Conservation (phyloP, 2,888 invertebrate genomes). For the Ophonus ardosiacus region DNA sequence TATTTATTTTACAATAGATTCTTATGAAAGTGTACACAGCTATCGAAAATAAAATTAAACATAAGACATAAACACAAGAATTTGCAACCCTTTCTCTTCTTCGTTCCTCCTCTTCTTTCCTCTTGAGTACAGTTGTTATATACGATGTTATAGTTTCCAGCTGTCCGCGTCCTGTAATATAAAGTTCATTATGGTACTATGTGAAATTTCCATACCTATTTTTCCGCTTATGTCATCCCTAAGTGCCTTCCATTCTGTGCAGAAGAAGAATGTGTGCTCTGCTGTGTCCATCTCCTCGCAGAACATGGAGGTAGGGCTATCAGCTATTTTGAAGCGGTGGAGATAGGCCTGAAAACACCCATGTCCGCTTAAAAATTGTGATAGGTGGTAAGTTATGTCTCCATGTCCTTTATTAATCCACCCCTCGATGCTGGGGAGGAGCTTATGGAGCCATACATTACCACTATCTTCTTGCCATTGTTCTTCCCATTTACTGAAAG, state of each 20-base stretch:
- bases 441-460: background rate
- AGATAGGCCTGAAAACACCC: slow-evolving; percentile 33
- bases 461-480: background rate
- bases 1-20: no score
- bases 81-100: no score
- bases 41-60: no score
- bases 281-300: slow-evolving; percentile 11
- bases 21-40: no score
- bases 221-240: no score
- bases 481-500: background rate
- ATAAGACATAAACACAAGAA: no score
- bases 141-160: no score
- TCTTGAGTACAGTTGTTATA: no score
- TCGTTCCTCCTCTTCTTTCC: no score
- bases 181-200: no score
- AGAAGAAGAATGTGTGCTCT: slow-evolving; percentile 39
- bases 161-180: no score
- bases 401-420: slow-evolving; percentile 3
- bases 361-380: slow-evolving; percentile 13
- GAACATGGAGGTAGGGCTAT: background rate
- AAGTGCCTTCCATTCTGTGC: background rate
- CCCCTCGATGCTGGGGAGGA: background rate
- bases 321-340: background rate
- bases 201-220: no score
- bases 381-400: background rate